A percentile compares a stretch with the other conserved stretches of the same genome.
phyloP scores from a whole-genome alignment of 2,113 vertebrate species.

The Callaeas wilsoni region DNA sequence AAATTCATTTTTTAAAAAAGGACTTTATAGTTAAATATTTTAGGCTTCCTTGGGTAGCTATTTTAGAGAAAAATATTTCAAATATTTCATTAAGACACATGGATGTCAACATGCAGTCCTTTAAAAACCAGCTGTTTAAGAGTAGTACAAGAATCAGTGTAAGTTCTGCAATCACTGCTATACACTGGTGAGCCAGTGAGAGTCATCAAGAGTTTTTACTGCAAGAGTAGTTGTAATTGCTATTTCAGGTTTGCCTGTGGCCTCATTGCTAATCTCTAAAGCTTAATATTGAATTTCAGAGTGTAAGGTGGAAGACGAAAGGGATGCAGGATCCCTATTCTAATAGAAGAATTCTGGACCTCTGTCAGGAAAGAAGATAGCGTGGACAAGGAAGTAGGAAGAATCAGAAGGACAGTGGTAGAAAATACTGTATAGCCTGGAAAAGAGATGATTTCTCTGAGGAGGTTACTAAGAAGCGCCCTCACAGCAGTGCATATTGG shows the following conservation, averaged over 20 bases:
- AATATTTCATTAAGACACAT: background rate
- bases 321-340: background rate
- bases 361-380: background rate
- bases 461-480: background rate
- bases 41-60: background rate
- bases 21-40: background rate
- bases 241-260: background rate
- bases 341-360: background rate
- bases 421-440: background rate
- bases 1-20: accelerated
- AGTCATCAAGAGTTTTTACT: background rate
- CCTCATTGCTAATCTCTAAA: background rate
- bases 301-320: background rate
- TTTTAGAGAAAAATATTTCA: background rate
- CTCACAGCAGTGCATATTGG: accelerated
- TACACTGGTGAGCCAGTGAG: background rate
- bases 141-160: background rate
- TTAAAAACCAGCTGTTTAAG: background rate
- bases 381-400: background rate
- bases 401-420: background rate
- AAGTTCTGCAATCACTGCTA: background rate
- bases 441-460: background rate
- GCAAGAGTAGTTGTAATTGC: background rate
- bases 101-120: background rate
- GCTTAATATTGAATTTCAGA: background rate